Evolutionary conservation across 2,113 vertebrate species (phyloP).

Genomic region (Capricornis sumatraensis): DNA sequence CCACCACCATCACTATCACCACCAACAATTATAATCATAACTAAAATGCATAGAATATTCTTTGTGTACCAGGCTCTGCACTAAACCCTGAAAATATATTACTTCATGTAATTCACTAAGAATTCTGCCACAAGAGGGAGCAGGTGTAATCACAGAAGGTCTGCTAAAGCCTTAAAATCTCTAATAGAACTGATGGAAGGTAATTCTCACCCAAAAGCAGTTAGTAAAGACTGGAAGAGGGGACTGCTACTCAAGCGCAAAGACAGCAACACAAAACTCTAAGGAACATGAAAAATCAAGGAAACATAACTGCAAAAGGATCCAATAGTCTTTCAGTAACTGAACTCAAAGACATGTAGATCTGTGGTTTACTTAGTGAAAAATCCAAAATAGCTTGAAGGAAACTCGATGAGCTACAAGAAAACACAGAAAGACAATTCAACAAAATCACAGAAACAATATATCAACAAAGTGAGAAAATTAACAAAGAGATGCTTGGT

Average conservation of each 20-base stretch:
- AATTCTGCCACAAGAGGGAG: conserved; percentile 31
- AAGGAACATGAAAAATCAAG: neutral
- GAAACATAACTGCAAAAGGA: neutral
- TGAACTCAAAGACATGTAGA: neutral
- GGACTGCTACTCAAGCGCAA: neutral
- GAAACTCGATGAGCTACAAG: neutral
- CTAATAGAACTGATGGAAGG: neutral
- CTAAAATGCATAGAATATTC: neutral
- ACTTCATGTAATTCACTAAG: neutral
- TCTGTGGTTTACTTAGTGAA: neutral
- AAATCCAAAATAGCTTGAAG: neutral
- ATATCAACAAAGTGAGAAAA: neutral
- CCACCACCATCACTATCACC: neutral
- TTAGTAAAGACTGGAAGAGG: neutral
- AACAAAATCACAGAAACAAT: neutral
- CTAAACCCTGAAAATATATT: neutral
- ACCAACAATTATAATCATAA: neutral
- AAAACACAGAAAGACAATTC: neutral
- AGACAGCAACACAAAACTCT: neutral
- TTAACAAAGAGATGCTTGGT: neutral
- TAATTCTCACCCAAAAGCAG: neutral
- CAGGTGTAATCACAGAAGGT: neutral
- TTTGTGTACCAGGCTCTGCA: neutral
- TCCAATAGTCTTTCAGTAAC: neutral
- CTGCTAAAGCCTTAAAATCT: neutral